Evolutionary conservation across 2,113 vertebrate species (phyloP).

Genomic region (Anser brachyrhynchus): DNA sequence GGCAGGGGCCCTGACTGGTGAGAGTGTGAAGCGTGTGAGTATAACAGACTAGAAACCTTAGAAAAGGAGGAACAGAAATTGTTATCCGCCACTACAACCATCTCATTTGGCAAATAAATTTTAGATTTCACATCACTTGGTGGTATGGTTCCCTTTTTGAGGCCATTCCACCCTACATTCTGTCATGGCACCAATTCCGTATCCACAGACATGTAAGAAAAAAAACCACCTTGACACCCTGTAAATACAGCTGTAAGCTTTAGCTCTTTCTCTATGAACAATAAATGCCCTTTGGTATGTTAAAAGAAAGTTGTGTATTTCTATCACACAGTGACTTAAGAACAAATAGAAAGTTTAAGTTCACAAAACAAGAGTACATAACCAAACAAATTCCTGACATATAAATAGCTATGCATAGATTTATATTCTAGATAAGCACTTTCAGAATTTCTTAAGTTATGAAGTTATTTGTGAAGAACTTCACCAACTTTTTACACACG

Average conservation of each 20-base stretch:
- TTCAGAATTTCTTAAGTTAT: not conserved
- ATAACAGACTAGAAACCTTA: not conserved
- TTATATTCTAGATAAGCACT: not conserved
- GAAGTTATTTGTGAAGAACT: not conserved
- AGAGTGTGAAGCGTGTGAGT: not conserved
- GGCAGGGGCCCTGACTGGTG: not conserved
- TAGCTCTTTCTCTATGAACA: not conserved
- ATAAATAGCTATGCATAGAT: not conserved
- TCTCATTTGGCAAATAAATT: not conserved
- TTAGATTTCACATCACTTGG: not conserved
- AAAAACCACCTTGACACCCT: not conserved
- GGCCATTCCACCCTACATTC: not conserved
- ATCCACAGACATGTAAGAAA: not conserved
- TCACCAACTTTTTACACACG: not conserved
- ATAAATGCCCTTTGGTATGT: accelerated
- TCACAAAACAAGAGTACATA: not conserved
- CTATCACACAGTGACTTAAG: not conserved
- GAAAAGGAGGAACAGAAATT: not conserved
- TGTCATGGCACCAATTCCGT: not conserved
- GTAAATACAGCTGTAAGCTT: not conserved
- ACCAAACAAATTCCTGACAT: not conserved
- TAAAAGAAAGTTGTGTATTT: not conserved
- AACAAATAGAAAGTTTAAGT: not conserved
- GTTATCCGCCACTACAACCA: not conserved
- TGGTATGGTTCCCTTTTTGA: not conserved